Percentiles rank a stretch among this genome's conserved stretches.
phyloP scores from a whole-genome alignment of 2,113 vertebrate species.

The Dicentrarchus labrax region DNA sequence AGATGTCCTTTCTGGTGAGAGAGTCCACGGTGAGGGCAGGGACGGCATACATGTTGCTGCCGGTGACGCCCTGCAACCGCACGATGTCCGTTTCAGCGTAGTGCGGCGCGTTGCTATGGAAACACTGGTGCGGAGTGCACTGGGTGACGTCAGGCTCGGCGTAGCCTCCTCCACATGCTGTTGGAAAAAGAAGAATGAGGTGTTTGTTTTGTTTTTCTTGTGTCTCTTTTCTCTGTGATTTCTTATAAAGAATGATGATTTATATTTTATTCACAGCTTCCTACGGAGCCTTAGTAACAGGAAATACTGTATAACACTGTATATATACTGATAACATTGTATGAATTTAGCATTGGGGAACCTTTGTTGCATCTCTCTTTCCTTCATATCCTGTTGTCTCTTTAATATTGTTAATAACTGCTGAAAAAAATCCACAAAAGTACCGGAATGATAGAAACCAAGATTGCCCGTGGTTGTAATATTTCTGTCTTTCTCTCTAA shows the following conservation, averaged over 20 bases:
- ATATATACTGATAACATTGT: no score
- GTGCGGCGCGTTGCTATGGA: constrained; percentile 87
- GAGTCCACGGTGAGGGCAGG: constrained; percentile 89
- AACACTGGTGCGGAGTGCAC: constrained; percentile 89
- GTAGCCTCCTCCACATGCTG: constrained; percentile 88
- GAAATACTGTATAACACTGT: no score
- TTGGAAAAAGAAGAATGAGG: not conserved
- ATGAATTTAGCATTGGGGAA: no score
- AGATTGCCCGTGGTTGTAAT: no score
- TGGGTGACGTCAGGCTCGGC: constrained; percentile 89
- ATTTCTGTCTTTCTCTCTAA: not conserved
- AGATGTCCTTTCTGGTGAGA: constrained; percentile 89
- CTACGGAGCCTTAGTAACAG: not conserved
- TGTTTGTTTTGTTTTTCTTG: not conserved
- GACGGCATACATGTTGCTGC: constrained; percentile 90
- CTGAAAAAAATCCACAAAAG: no score
- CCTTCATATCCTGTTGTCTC: not conserved
- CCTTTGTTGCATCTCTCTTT: not conserved
- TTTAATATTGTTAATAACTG: not conserved
- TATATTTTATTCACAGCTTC: not conserved
- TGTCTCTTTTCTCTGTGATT: not conserved
- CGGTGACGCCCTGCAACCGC: constrained; percentile 88
- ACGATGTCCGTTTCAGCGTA: constrained; percentile 90
- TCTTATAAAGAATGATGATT: not conserved
- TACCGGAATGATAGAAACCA: no score